A percentile compares a stretch with the other conserved stretches of the same genome.
These are phyloP conservation scores for Xiphydria camelus DNA, from an alignment of 2,888 invertebrate species.

Conservation along the genomic window DNA sequence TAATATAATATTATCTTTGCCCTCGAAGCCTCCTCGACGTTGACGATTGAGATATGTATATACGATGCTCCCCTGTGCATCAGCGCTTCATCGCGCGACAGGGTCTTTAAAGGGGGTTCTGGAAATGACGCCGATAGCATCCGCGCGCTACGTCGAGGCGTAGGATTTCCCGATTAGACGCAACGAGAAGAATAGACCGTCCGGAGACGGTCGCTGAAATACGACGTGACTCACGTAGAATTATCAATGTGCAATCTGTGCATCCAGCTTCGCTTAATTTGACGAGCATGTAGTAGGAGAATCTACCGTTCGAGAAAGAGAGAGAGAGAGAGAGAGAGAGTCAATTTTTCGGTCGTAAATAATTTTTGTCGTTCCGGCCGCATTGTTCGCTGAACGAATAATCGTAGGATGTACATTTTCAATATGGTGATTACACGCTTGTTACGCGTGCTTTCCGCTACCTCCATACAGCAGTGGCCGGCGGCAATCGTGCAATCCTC, in stretches of 20 bases:
- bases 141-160: conserved; percentile 7
- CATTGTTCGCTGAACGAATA: conserved; percentile 25
- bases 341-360: conserved; percentile 5
- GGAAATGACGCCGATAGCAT: too few species aligned
- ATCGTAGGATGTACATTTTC: conserved; percentile 26
- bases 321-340: conserved; percentile 23
- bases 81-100: too few species aligned
- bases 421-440: conserved; percentile 27
- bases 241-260: not conserved
- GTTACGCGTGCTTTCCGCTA: conserved; percentile 24
- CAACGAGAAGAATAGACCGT: conserved; percentile 1
- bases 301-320: too few species aligned
- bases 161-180: conserved; percentile 6
- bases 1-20: too few species aligned
- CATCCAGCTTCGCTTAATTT: too few species aligned
- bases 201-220: conserved; percentile 8
- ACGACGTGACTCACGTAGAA: not conserved
- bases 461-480: too few species aligned
- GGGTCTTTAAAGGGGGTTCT: too few species aligned
- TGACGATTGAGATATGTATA: too few species aligned
- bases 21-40: too few species aligned
- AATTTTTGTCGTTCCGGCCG: conserved; percentile 24
- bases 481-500: too few species aligned
- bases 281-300: too few species aligned
- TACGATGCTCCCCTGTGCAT: too few species aligned